A percentile compares a stretch with the other conserved stretches of the same genome.
Evolutionary conservation across 2,113 vertebrate genomes (phyloP).

Genomic region (Tragelaphus strepsiceros): DNA sequence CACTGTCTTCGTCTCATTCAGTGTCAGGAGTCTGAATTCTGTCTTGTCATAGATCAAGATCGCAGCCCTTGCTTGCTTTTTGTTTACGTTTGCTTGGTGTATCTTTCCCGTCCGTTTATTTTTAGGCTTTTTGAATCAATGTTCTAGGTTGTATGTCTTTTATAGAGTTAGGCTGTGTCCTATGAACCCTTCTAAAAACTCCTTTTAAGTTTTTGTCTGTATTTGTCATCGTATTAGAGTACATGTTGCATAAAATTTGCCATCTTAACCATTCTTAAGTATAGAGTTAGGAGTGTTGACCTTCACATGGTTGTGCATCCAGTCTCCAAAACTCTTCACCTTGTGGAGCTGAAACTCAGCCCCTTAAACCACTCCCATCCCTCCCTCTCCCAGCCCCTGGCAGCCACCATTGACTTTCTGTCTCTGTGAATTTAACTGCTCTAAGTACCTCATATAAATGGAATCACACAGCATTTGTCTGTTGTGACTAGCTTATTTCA

Average conservation of each 20-base stretch:
- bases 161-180: not conserved
- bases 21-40: not conserved
- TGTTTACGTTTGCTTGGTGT: not conserved
- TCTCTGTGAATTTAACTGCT: not conserved
- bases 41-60: not conserved
- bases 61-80: not conserved
- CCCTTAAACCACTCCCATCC: not conserved
- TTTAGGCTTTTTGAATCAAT: not conserved
- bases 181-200: not conserved
- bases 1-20: not conserved
- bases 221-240: not conserved
- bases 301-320: not conserved
- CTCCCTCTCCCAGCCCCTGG: not conserved
- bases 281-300: not conserved
- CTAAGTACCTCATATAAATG: not conserved
- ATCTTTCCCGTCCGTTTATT: not conserved
- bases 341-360: not conserved
- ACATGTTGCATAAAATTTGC: not conserved
- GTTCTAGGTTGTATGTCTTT: not conserved
- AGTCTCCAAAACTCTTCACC: not conserved
- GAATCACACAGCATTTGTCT: not conserved
- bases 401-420: not conserved
- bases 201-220: not conserved
- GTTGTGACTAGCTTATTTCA: not conserved
- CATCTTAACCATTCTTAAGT: not conserved